Evolutionary conservation across 2,888 invertebrate species (phyloP), one percentile per base, ranked within the genome.

Genomic region (Callosobruchus maculatus): DNA sequence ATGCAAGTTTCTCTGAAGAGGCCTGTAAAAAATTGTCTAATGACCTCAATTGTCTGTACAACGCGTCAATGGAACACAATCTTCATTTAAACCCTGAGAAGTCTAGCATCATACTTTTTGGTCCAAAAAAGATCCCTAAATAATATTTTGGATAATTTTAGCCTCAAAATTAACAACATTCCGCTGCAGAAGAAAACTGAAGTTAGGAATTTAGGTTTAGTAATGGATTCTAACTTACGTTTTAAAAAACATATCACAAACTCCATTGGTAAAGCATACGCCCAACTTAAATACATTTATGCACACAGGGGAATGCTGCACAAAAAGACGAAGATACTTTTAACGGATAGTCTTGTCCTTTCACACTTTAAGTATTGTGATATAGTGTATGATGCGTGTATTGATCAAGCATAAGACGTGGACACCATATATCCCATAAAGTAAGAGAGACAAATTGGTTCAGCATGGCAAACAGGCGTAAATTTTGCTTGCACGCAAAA

Each of bases 331-430:
- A 74, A 74, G 67, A 73, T 75, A 68, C 68, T 26, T 20, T 70
- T 75, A 18, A 49, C 69, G 13, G 70, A 75, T 20, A 49, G 70
- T 49, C 70, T 74, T 0, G 75, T 75, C 18, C 69, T 75, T 7
- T 71, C 71, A 22, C 66, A 67, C 20, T 73, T 73, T 71, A 75
- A 75, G 69, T 75, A 71, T 74, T 69, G 75, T 70, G 71, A 70
- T 68, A 66, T 73, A 22, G 20, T 74, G 3, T 74, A 73, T 71
- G 71, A 49, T 20, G 66, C 73, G n/a, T 75, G 73, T 70, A 20
- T 75, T 31, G 75, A 74, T 68, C 30, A 70, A 67, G 21, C 49
- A 75, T 75, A n/a, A 74, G 73, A 26, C 70, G 70, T n/a, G 21
- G 22, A 68, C 22, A 70, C 18, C 70, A 30, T 49, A 26, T 74